Evolutionary conservation across 2,113 vertebrate species (phyloP).

Genomic region (Dromaius novaehollandiae): DNA sequence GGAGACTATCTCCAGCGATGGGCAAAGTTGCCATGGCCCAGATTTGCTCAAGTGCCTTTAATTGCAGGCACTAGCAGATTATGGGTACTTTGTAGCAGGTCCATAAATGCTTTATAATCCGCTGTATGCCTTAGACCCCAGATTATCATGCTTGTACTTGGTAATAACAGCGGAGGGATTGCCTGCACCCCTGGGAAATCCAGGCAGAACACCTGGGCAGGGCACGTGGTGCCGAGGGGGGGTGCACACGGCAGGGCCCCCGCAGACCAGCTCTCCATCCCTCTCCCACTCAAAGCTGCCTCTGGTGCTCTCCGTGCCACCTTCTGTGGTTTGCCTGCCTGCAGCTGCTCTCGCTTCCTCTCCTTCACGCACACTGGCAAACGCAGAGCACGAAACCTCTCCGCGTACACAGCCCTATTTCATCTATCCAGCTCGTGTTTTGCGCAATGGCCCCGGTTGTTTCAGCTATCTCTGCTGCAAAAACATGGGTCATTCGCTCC

Average conservation of each 20-base stretch:
- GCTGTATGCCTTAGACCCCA: not conserved
- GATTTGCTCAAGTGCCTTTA: not conserved
- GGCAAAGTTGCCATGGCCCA: not conserved
- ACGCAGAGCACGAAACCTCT: not conserved
- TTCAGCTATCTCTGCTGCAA: not conserved
- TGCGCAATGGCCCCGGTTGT: not conserved
- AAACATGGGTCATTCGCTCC: slow-evolving; percentile 18
- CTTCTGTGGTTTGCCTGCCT: not conserved
- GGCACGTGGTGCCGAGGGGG: accelerated
- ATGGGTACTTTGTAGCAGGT: not conserved
- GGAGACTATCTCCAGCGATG: not conserved
- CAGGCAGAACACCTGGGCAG: not conserved
- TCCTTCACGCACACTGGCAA: not conserved
- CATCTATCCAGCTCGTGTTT: not conserved
- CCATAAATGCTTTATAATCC: slow-evolving; percentile 51
- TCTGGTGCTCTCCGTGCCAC: not conserved
- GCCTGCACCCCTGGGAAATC: slow-evolving; percentile 11
- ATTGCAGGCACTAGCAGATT: slow-evolving; percentile 39
- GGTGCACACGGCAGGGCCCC: not conserved
- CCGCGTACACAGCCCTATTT: accelerated
- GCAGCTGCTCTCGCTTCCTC: not conserved
- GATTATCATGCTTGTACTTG: slow-evolving; percentile 41
- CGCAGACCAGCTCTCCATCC: not conserved
- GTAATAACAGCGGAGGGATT: slow-evolving; percentile 33
- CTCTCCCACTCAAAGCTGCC: not conserved